These are phyloP conservation scores for Drosophila siamana DNA, from an alignment of 2,888 invertebrate genomes.

Conservation along the genomic window DNA sequence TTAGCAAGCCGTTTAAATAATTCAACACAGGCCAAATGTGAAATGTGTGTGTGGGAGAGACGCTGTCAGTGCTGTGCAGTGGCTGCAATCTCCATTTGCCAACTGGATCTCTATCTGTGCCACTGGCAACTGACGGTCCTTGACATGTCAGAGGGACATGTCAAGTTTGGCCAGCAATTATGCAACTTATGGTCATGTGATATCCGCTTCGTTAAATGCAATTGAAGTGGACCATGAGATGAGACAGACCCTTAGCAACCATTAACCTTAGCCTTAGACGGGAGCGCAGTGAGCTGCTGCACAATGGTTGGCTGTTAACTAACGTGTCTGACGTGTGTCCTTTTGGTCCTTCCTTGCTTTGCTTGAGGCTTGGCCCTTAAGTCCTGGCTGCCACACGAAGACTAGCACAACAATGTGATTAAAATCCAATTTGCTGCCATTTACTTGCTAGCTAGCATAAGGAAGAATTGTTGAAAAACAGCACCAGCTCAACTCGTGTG, in stretches of 20 bases:
- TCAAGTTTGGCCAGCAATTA: constrained; percentile 5
- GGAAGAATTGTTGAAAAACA: constrained; percentile 48
- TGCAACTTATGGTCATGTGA: constrained; percentile 5
- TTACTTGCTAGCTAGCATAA: constrained; percentile 50
- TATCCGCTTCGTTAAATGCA: constrained; percentile 13
- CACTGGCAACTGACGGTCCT: not conserved
- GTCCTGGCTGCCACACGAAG: constrained; percentile 22
- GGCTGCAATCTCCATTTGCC: not conserved
- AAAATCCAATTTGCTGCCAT: constrained; percentile 76
- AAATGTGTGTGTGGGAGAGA: not conserved
- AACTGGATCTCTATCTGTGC: not conserved
- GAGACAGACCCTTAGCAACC: constrained; percentile 1
- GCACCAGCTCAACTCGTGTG: constrained; percentile 1
- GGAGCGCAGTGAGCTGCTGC: no score
- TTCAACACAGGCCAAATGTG: not conserved
- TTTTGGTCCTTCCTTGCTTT: not conserved
- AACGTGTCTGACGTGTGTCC: constrained; percentile 9
- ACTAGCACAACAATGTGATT: constrained; percentile 71
- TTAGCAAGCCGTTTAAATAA: constrained; percentile 9
- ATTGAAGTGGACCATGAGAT: constrained; percentile 8
- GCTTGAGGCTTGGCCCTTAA: not conserved
- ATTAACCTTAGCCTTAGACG: constrained; percentile 6
- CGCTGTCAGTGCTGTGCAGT: not conserved
- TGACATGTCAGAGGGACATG: constrained; percentile 1
- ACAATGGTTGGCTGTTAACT: no score